Base-by-base conservation (phyloP, 2,113 vertebrate species). In the Microtus montanus region DNA sequence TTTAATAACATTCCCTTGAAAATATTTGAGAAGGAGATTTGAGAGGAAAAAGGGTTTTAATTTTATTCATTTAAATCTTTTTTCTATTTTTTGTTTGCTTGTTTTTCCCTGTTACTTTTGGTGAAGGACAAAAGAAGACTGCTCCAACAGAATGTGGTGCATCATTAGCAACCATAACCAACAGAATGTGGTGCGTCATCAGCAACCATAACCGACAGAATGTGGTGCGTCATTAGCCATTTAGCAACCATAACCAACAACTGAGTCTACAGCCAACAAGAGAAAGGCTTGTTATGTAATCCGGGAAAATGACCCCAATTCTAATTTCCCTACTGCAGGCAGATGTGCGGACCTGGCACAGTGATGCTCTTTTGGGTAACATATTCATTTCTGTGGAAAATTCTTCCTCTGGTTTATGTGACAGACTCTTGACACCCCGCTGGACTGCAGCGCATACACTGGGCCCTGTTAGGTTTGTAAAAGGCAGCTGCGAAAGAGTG, bases 1-100 rank as follows among this genome's bases (percentile, higher is more conserved):
- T 97, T 98, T 97, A 98, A 97, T 98, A 98, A 97, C 86, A 98
- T 97, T 88, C 82, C 96, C 97, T 96, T 97, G 96, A 97, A 97
- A 96, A 97, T 92, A 96, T 98, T 98, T 97, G 92, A 96, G 97
- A 97, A 91, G 80, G 88, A 2, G 13, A 97, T 93, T 80, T 93
- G 95, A 97, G 96, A 97, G 87, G 90, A 97, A 89, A 96, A 93
- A 96, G 0, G 6, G 35, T 61, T 96, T 96, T 93, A 94, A 88
- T 96, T 96, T 89, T 92, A 28, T 89, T 94, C 41, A 92, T 97
- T 97, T 98, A 96, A 96, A 98, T 96, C 63, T 79, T 96, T 97
- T 89, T 89, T 95, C 95, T 97, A 92, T 92, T 97, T 90, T 98
- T 96, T 95, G 44, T 24, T 30, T 30, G 8, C 30, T n/a, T 64